These are phyloP conservation scores for Antidorcas marsupialis DNA, from an alignment of 2,113 vertebrate species.

Conservation along the genomic window DNA sequence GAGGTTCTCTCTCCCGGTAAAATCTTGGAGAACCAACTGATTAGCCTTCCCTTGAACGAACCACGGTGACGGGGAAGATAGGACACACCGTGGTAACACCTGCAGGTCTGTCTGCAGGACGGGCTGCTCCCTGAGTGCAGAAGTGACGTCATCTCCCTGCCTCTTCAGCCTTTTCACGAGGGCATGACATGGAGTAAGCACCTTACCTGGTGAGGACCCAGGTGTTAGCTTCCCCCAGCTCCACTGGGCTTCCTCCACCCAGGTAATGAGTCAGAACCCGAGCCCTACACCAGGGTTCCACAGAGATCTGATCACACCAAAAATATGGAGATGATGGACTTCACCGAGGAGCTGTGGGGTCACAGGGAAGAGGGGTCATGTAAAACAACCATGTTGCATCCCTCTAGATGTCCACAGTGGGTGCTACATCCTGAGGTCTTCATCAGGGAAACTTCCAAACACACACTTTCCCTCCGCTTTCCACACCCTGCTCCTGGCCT, in stretches of 20 bases:
- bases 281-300: not conserved
- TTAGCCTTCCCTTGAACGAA: not conserved
- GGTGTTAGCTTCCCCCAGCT: not conserved
- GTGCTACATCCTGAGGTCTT: not conserved
- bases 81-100: not conserved
- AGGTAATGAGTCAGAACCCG: not conserved
- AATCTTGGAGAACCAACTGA: not conserved
- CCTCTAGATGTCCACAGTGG: not conserved
- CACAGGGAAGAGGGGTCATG: not conserved
- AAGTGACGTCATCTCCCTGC: not conserved
- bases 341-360: not conserved
- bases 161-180: not conserved
- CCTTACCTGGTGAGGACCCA: not conserved
- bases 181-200: not conserved
- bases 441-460: not conserved
- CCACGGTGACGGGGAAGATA: not conserved
- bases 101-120: not conserved
- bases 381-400: accelerated
- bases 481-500: not conserved
- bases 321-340: not conserved
- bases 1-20: not conserved
- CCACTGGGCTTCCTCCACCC: not conserved
- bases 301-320: not conserved
- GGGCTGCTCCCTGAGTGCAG: not conserved
- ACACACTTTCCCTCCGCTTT: not conserved